Percentiles rank a stretch among this genome's conserved stretches.
Evolutionary conservation across 2,797 vertebrate genomes (phyloP).

Genomic region (Hypotaenidia okinawae): DNA sequence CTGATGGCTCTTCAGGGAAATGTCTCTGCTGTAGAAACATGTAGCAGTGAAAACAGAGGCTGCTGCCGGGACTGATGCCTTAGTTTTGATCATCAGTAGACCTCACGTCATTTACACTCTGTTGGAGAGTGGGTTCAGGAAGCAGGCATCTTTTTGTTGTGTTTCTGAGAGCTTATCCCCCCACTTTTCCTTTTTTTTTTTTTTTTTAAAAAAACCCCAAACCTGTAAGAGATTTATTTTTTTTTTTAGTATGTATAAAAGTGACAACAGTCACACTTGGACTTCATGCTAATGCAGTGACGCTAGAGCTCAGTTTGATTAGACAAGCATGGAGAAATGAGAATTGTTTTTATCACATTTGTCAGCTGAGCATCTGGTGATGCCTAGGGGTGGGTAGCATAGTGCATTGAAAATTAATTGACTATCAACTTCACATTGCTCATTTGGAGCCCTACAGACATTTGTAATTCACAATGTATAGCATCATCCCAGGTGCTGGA

Average conservation of each 20-base stretch:
- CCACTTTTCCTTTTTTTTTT: neutral
- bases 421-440: conserved; percentile 17
- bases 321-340: neutral
- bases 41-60: neutral
- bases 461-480: neutral
- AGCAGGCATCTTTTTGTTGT: neutral
- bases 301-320: conserved; percentile 6
- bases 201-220: too few relatives aligned
- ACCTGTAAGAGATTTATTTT: neutral
- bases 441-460: neutral
- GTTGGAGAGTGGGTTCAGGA: neutral
- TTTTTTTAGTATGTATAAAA: neutral
- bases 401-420: conserved; percentile 36
- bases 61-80: neutral
- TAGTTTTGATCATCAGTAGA: neutral
- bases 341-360: neutral
- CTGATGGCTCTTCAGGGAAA: neutral
- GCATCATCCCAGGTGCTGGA: neutral
- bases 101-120: neutral
- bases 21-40: neutral
- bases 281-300: neutral
- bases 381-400: neutral
- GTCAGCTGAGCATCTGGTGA: conserved; percentile 38
- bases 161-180: neutral
- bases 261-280: neutral